Evolutionary conservation across 92 coral and sea anemone genomes (phyloP), one percentile per base, ranked within the genome.

Genomic region (Palythoa heliodiscus): DNA sequence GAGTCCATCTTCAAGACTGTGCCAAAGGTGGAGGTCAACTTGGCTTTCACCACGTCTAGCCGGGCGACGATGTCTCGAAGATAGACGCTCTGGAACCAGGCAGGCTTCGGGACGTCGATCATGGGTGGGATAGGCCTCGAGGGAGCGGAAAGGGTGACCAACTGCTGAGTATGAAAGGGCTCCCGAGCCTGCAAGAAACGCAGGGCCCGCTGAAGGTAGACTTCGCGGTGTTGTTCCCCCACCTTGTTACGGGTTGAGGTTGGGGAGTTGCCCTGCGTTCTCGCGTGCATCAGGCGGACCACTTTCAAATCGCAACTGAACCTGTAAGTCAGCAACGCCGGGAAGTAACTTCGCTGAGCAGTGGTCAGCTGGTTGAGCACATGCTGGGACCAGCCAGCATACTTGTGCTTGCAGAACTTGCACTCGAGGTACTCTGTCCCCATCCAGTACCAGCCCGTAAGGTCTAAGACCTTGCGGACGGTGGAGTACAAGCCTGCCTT

Each of bases 351-450:
- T 35, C 74, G 74, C 2, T 64, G 71, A 1, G 77, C 75, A 15
- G 48, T 10, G 1, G 50, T 63, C 19, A 83, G 69, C 52, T 83
- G 78, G 7, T 11, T 55, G 0, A 85, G 73, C 50, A 85, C 63
- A 19, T 73, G 55, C 24, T 50, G 55, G 71, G 69, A 78, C 83
- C 83, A 58, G 17, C 71, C 71, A 3, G 55, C 71, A 55, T 60
- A 78, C 54, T 78, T 78, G 71, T 78, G 83, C 38, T 8, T 19
- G 71, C 54, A 60, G 54, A 55, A 38, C 48, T 70, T 70, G 64
- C 86, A 83, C 52, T 70, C 53, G 1, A 83, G 78, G 66, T 81
- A 80, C 79, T 87, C 86, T 20, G 89, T 87, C 2, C 86, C 75
- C 86, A 87, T 87, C 39, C 55, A 87, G 75, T 82, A 71, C 69